Base-by-base conservation (phyloP, 1,140 invertebrate species). In the Antheraea mylitta region DNA sequence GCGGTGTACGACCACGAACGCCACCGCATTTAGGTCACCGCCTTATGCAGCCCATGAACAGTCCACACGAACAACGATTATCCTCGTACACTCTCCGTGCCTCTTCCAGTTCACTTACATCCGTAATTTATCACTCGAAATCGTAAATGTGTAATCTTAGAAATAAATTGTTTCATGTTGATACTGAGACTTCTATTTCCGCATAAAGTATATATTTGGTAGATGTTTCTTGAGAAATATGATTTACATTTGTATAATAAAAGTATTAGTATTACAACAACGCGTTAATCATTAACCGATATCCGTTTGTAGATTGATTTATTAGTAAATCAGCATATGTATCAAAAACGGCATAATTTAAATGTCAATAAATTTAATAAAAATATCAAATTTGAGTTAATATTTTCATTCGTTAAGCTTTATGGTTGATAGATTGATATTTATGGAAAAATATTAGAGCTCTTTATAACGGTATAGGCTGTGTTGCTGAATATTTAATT, bases 1-100 rank as follows among this genome's bases (percentile, higher is more conserved):
- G 81, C 71, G 77, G 77, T 76, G 77, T 77, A 78, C 72, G 74
- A 69, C 74, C 81, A 67, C 76, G 75, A 81, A 74, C 72, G 74
- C 78, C 77, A 72, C 73, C 75, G 79, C 83, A 89, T 89, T 80
- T 80, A 76, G 86, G 81, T 86, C 85, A 87, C 78, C 73, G 66
- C 70, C 73, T 58, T 38, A 62, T 70, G 64, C 63, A 68, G 64
- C 67, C 63, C 45, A 62, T 72, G 69, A 66, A 72, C 66, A 70
- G 38, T 38, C 37, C 65, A 66, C 65, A 59, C 65, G 30, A 58
- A 66, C 42, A 66, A 18, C 65, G 65, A 58, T 38, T 66, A 38
- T 42, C 48, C 22, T 37, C 58, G 65, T 66, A 59, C 48, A 38
- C 64, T 48, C 64, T 58, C 58, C 58, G 64, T 64, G 58, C 66